Conservation (phyloP, 1,140 invertebrate species). For the Drosophila ambigua region DNA sequence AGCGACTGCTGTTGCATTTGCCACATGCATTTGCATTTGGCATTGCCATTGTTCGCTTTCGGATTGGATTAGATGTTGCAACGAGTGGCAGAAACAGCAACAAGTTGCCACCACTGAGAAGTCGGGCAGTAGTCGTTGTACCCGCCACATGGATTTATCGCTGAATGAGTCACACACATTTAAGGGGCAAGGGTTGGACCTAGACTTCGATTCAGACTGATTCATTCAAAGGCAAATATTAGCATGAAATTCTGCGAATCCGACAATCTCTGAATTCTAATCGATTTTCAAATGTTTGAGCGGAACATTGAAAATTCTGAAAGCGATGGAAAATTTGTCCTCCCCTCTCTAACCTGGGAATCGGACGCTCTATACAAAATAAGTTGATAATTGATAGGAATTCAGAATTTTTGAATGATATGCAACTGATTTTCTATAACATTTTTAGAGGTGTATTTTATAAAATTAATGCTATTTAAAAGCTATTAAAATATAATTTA, state of each 20-base stretch:
- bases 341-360: no score
- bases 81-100: slow-evolving; percentile 37
- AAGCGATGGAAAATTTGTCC: not conserved
- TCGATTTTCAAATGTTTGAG: no score
- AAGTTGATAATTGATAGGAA: no score
- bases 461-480: no score
- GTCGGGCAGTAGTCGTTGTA: slow-evolving; percentile 44
- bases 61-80: slow-evolving; percentile 55
- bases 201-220: slow-evolving; percentile 14
- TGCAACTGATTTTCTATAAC: no score
- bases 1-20: slow-evolving; percentile 49
- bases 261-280: not conserved
- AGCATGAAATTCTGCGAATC: slow-evolving; percentile 5
- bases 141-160: slow-evolving; percentile 31
- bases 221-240: slow-evolving; percentile 26
- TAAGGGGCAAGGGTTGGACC: slow-evolving; percentile 40
- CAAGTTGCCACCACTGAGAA: slow-evolving; percentile 66
- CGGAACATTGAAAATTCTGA: no score
- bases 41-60: slow-evolving; percentile 47
- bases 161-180: slow-evolving; percentile 51
- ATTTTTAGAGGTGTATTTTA: no score
- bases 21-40: slow-evolving; percentile 51
- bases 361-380: no score
- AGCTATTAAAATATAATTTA: no score
- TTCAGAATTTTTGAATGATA: no score